Base-by-base conservation (phyloP, 2,113 vertebrate genomes). In the Lethenteron camtschaticum region DNA sequence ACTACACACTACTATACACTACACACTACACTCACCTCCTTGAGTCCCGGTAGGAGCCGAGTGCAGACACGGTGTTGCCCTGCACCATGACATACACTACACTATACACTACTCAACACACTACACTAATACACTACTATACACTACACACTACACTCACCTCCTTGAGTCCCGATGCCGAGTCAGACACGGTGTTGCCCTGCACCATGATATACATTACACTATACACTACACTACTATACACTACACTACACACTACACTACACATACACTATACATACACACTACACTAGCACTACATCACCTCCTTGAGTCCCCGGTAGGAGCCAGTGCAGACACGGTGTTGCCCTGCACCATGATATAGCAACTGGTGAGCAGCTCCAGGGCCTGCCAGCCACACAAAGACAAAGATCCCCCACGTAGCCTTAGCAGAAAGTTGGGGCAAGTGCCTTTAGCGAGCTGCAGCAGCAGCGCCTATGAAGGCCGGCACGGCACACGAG, bases 311-410 rank as follows among this genome's bases (percentile, higher is more conserved):
- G 55, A 99, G 80, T 10, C 94, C 92, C 69, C 68, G 79, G 71
- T 79, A 84, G 12, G 90, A 89, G 57, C 92, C 94, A 99, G 79
- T 56, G 87, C 86, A 56, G 90, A 95, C 71, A 99, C 90, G 0
- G 94, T 99, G 80, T 96, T 99, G 10, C 94, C 94, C 76, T 96
- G 92, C 74, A 96, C 90, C 94, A 99, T 88, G 72, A 99, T 84
- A 4, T 99, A 99, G 78, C 92, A 99, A 79, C 81, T 87, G 20
- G 90, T 96, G 75, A 96, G 76, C 68, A 99, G 78, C 77, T 99
- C 94, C 73, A 99, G 75, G 0, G 94, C 94, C 94, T 99, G 70
- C 1, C 74, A 12, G 63, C 12, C 70, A 71, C 13, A 10, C 58
- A 6, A 10, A 11, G 16, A 73, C 74, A 18, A 4, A 71, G 68